These are phyloP conservation scores for Blastobasis adustella DNA, from an alignment of 2,888 invertebrate species.

Conservation along the genomic window DNA sequence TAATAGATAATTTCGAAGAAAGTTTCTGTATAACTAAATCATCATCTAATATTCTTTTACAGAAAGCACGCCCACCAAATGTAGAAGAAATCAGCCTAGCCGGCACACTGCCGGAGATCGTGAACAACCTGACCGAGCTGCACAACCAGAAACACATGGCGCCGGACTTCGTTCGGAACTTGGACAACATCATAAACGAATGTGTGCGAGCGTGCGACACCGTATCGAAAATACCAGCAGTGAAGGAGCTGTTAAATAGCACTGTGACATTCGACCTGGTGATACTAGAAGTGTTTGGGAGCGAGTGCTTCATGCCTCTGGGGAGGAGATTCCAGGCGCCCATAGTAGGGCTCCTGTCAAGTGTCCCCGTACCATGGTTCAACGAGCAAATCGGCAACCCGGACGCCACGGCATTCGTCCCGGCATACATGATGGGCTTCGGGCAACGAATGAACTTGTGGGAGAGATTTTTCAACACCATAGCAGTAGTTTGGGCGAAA, in stretches of 20 bases:
- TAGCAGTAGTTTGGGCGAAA: conserved; percentile 53
- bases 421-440: conserved; percentile 70
- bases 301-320: conserved; percentile 74
- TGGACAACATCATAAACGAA: conserved; percentile 63
- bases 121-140: conserved; percentile 58
- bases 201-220: conserved; percentile 61
- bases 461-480: conserved; percentile 63
- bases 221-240: conserved; percentile 50
- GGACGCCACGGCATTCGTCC: conserved; percentile 72
- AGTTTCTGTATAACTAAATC: too few relatives aligned
- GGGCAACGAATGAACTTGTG: conserved; percentile 64
- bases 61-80: conserved; percentile 58
- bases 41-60: conserved; percentile 23
- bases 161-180: conserved; percentile 52
- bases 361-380: conserved; percentile 73
- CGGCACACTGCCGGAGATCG: conserved; percentile 64
- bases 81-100: conserved; percentile 61
- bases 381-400: conserved; percentile 73
- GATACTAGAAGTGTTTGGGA: conserved; percentile 70
- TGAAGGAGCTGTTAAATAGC: conserved; percentile 51
- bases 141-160: conserved; percentile 45
- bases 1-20: not conserved
- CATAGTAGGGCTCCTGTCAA: conserved; percentile 67
- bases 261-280: conserved; percentile 51
- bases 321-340: conserved; percentile 70